Evolutionary conservation across 2,113 vertebrate genomes (phyloP).

Genomic region (Stomatorhinus ivindoensis): DNA sequence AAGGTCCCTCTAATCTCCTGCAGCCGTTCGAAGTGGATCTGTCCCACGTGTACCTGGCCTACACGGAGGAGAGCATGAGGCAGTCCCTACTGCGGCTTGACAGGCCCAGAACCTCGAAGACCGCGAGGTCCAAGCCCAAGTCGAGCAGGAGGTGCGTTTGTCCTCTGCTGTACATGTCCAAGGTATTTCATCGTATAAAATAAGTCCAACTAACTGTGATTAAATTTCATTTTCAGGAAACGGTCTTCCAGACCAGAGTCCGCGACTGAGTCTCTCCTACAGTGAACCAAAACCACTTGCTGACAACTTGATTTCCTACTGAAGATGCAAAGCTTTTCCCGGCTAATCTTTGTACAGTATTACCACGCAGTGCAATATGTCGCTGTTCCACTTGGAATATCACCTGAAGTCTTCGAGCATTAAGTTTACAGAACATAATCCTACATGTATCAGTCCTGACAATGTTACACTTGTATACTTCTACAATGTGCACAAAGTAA

Average conservation of each 20-base stretch:
- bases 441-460: not conserved
- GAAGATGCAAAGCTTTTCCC: not conserved
- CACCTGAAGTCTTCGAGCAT: not conserved
- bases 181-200: not conserved
- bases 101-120: conserved; percentile 86
- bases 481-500: not conserved
- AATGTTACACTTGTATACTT: not conserved
- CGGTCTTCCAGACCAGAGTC: conserved; percentile 83
- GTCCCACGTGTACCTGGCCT: conserved; percentile 90
- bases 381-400: not conserved
- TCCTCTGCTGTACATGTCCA: not conserved
- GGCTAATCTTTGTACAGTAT: not conserved
- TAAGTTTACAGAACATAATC: not conserved
- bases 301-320: not conserved
- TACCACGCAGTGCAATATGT: not conserved
- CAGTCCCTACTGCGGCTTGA: conserved; percentile 93
- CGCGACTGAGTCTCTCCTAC: conserved; percentile 85
- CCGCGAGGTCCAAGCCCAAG: conserved; percentile 80
- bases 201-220: not conserved
- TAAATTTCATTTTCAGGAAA: conserved; percentile 66
- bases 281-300: conserved; percentile 57
- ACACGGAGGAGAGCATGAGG: conserved; percentile 91
- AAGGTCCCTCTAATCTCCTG: not conserved
- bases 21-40: conserved; percentile 96
- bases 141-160: conserved; percentile 75